phyloP scores from a whole-genome alignment of 2,888 invertebrate species.

The Scelioninae gen. 2 region DNA sequence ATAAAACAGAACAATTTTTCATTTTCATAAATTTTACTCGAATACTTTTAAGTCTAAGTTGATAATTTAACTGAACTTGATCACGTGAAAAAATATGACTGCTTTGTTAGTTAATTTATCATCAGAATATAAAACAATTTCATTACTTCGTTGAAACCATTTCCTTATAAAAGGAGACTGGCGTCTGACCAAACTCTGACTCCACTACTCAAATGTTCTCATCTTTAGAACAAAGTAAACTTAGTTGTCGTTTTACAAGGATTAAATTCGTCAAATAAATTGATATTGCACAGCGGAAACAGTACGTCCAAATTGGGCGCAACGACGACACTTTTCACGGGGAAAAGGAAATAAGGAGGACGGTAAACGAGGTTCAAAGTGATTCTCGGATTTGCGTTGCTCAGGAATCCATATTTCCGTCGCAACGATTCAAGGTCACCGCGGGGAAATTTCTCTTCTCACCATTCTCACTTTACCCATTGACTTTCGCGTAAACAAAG shows the following conservation, averaged over 20 bases:
- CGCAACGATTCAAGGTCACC: slow-evolving; percentile 60
- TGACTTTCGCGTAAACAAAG: slow-evolving; percentile 12
- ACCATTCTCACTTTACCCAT: background rate
- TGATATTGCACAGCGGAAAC: slow-evolving; percentile 3
- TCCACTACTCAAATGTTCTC: slow-evolving; percentile 4
- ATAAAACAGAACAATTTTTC: too few species aligned
- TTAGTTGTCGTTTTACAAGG: background rate
- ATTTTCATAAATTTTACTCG: too few species aligned
- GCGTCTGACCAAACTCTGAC: slow-evolving; percentile 12
- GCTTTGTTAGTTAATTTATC: too few species aligned
- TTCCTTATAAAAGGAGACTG: too few species aligned
- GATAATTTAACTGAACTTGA: too few species aligned
- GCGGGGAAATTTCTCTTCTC: slow-evolving; percentile 5
- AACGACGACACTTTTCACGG: slow-evolving; percentile 26
- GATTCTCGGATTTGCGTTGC: slow-evolving; percentile 75
- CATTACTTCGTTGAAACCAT: too few species aligned
- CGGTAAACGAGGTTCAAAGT: slow-evolving; percentile 58
- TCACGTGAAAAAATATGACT: too few species aligned
- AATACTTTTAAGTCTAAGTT: too few species aligned
- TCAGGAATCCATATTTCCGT: slow-evolving; percentile 77
- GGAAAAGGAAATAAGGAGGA: slow-evolving; percentile 20
- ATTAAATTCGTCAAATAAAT: slow-evolving; percentile 18
- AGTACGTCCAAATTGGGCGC: slow-evolving; percentile 10
- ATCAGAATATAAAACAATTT: too few species aligned
- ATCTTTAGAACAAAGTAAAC: background rate